phyloP scores from a whole-genome alignment of 2,113 vertebrate genomes.

The Sander vitreus region DNA sequence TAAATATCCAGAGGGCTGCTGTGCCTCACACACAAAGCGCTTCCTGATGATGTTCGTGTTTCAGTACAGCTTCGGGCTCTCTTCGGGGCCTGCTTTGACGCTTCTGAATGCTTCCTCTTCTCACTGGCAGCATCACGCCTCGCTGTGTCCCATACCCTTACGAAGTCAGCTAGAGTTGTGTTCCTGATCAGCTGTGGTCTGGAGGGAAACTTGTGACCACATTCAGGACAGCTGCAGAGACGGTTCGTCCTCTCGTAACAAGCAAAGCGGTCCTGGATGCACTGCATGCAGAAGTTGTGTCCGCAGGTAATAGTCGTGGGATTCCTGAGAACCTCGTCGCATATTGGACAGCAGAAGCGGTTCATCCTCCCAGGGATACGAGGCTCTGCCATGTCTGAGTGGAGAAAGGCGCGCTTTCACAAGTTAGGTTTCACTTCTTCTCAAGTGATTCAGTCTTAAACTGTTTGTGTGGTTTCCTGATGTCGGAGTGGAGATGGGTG shows the following conservation, averaged over 20 bases:
- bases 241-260: fast-evolving
- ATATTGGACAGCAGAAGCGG: slow-evolving; percentile 81
- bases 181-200: slow-evolving; percentile 20
- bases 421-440: slow-evolving; percentile 23
- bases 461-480: background rate
- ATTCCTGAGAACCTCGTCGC: slow-evolving; percentile 76
- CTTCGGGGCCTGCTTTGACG: slow-evolving; percentile 79
- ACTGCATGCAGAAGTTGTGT: slow-evolving; percentile 65
- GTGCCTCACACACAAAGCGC: slow-evolving; percentile 37
- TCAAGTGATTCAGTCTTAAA: background rate
- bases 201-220: slow-evolving; percentile 5
- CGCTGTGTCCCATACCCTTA: slow-evolving; percentile 67
- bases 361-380: slow-evolving; percentile 41
- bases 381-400: slow-evolving; percentile 24
- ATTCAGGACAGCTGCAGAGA: slow-evolving; percentile 31
- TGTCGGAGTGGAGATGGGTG: slow-evolving; percentile 24
- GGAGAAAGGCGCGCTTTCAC: background rate
- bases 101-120: background rate
- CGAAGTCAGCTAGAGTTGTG: slow-evolving; percentile 6
- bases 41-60: background rate
- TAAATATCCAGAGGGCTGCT: slow-evolving; percentile 51
- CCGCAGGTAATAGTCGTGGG: slow-evolving; percentile 84
- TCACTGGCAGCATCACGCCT: slow-evolving; percentile 9
- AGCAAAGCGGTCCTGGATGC: slow-evolving; percentile 13
- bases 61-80: slow-evolving; percentile 80